These are phyloP conservation scores for Drosophila pegasa DNA, from an alignment of 2,888 invertebrate genomes.

Conservation along the genomic window DNA sequence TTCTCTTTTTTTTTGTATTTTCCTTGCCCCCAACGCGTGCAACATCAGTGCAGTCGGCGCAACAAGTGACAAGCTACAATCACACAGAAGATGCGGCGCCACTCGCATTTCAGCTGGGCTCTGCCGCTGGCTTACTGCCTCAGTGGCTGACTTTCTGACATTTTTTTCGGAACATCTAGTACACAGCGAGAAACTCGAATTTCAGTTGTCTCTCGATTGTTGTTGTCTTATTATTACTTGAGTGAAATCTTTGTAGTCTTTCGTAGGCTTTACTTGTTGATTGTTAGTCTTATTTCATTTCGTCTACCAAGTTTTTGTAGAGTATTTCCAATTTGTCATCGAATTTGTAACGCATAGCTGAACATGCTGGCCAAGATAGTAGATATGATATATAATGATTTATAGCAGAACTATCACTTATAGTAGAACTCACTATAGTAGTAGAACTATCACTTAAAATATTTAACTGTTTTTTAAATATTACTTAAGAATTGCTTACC, in stretches of 20 bases:
- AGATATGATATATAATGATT: neutral
- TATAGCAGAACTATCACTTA: too few species aligned
- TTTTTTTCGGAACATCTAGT: slow-evolving; percentile 75
- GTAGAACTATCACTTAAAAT: too few species aligned
- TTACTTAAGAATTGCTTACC: neutral
- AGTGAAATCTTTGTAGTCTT: slow-evolving; percentile 67
- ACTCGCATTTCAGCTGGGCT: slow-evolving; percentile 17
- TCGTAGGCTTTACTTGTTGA: slow-evolving; percentile 65
- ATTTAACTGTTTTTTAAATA: too few species aligned
- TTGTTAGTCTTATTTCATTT: slow-evolving; percentile 67
- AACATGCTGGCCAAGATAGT: neutral
- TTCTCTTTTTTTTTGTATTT: slow-evolving; percentile 36
- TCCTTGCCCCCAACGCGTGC: slow-evolving; percentile 21
- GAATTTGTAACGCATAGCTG: neutral
- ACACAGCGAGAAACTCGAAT: slow-evolving; percentile 69
- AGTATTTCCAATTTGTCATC: neutral
- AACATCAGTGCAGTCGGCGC: slow-evolving; percentile 24
- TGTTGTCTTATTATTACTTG: slow-evolving; percentile 37
- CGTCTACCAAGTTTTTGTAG: neutral
- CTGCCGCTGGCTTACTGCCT: slow-evolving; percentile 43
- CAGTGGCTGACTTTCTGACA: slow-evolving; percentile 69
- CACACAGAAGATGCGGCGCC: slow-evolving; percentile 26
- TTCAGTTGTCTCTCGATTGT: slow-evolving; percentile 42
- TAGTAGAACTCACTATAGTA: too few species aligned
- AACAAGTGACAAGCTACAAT: slow-evolving; percentile 60